A percentile compares a stretch with the other conserved stretches of the same genome.
Conservation (phyloP, 1,140 invertebrate genomes). For the Aphaenogaster floridana region DNA sequence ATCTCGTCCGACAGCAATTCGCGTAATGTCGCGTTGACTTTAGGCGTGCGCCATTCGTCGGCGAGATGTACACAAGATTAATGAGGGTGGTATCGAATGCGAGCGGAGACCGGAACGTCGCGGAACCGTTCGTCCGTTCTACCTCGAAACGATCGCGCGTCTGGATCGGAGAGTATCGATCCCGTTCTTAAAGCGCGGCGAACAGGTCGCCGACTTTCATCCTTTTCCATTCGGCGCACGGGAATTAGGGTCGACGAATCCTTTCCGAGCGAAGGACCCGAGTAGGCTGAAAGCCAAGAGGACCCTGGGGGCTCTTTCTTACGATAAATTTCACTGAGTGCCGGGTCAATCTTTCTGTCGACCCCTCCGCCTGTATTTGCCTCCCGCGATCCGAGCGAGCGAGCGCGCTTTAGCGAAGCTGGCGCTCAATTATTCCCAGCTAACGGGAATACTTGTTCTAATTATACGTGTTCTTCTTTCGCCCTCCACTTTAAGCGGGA, state of each 20-base stretch:
- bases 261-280: constrained; percentile 69
- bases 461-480: constrained; percentile 17
- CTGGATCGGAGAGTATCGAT: constrained; percentile 69
- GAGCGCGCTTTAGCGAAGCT: constrained; percentile 19
- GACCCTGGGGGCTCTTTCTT: constrained; percentile 74
- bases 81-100: constrained; percentile 52
- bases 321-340: constrained; percentile 78
- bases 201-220: constrained; percentile 73
- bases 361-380: constrained; percentile 35
- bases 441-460: constrained; percentile 24
- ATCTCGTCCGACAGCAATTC: constrained; percentile 38
- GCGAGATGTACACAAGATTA: constrained; percentile 43
- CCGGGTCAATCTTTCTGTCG: constrained; percentile 69
- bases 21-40: constrained; percentile 56
- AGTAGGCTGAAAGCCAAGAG: constrained; percentile 70
- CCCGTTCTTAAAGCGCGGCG: constrained; percentile 55
- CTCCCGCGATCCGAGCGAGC: neutral
- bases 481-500: no score
- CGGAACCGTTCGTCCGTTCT: neutral
- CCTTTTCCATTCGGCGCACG: constrained; percentile 69
- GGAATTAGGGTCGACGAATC: constrained; percentile 75
- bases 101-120: neutral
- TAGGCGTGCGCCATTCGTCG: constrained; percentile 20
- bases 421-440: constrained; percentile 49
- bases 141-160: constrained; percentile 59